Evolutionary conservation across 2,113 vertebrate genomes (phyloP).

Genomic region (Tyrannus savana): DNA sequence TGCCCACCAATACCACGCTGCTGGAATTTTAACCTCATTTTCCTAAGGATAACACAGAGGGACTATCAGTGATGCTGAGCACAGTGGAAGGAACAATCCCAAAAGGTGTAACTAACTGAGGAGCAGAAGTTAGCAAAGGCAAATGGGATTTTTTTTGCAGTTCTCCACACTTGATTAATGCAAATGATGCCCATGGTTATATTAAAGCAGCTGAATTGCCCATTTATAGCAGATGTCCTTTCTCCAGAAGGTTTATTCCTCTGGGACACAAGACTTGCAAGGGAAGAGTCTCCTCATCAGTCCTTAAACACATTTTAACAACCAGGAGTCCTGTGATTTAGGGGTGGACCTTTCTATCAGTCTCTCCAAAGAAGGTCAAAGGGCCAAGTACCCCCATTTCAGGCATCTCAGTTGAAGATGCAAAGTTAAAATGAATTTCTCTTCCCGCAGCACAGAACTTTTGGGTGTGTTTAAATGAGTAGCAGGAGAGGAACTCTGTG

Average conservation of each 20-base stretch:
- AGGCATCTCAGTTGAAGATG: neutral
- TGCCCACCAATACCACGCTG: neutral
- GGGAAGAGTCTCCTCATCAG: neutral
- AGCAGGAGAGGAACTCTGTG: neutral
- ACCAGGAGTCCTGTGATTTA: neutral
- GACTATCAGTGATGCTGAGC: neutral
- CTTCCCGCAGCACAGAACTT: accelerated
- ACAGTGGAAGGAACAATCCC: neutral
- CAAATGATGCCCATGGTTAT: neutral
- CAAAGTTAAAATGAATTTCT: neutral
- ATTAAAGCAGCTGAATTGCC: neutral
- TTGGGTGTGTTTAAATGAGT: neutral
- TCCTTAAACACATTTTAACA: neutral
- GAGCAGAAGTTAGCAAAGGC: neutral
- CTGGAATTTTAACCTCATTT: neutral
- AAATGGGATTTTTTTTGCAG: neutral
- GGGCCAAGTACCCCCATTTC: neutral
- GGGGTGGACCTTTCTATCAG: neutral
- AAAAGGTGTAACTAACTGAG: neutral
- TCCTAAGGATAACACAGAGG: neutral
- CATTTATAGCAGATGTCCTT: neutral
- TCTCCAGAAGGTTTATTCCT: neutral
- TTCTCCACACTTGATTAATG: neutral
- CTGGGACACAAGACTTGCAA: neutral
- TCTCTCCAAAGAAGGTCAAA: neutral